Conservation (phyloP, 2,797 vertebrate species). For the Oreonectes daqikongensis region DNA sequence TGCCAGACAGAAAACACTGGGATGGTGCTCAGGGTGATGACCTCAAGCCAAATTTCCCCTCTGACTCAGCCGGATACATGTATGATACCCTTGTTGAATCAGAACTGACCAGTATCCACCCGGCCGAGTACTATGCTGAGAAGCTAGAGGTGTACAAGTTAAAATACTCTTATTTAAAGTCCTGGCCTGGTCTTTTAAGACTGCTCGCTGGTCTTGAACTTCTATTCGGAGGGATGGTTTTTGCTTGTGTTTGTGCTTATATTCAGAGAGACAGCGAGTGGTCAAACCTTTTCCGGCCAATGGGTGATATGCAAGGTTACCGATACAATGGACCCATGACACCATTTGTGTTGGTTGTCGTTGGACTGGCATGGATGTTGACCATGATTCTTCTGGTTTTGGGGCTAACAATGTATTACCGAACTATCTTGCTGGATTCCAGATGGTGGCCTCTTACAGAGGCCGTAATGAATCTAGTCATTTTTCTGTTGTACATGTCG, state of each 20-base stretch:
- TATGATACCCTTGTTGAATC: slow-evolving; percentile 61
- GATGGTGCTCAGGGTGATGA: slow-evolving; percentile 45
- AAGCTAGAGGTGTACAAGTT: slow-evolving; percentile 73
- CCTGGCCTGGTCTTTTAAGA: slow-evolving; percentile 78
- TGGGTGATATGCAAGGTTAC: slow-evolving; percentile 64
- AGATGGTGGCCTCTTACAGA: slow-evolving; percentile 83
- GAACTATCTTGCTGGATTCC: slow-evolving; percentile 78
- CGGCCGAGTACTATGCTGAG: slow-evolving; percentile 74
- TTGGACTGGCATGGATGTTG: slow-evolving; percentile 74
- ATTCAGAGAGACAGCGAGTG: slow-evolving; percentile 82
- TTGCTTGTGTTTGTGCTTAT: slow-evolving; percentile 79
- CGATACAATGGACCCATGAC: slow-evolving; percentile 81
- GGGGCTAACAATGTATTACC: slow-evolving; percentile 81
- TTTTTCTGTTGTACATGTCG: slow-evolving; percentile 81
- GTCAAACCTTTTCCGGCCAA: slow-evolving; percentile 70
- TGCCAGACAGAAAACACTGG: slow-evolving; percentile 59
- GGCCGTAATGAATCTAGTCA: slow-evolving; percentile 72
- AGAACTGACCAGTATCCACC: slow-evolving; percentile 67
- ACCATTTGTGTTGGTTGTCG: slow-evolving; percentile 74
- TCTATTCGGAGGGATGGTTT: slow-evolving; percentile 78
- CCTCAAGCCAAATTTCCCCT: background rate
- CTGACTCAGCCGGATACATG: slow-evolving; percentile 22
- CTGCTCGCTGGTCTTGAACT: slow-evolving; percentile 78
- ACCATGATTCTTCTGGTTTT: slow-evolving; percentile 73
- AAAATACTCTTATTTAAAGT: slow-evolving; percentile 79